Conservation (phyloP, 2,113 vertebrate species). For the Nicator chloris region DNA sequence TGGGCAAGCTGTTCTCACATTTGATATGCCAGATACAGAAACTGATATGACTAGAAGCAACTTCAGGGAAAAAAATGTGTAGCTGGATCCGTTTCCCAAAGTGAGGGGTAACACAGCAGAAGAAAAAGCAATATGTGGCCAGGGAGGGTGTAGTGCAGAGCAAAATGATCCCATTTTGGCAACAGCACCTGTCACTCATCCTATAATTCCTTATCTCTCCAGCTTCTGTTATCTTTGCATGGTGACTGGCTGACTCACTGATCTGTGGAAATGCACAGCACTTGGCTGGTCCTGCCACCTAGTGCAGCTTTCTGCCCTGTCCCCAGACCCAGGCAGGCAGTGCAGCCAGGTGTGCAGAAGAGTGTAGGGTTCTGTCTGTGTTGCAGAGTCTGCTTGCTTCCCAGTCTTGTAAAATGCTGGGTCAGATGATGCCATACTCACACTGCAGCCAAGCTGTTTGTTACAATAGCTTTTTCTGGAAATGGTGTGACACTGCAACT, state of each 20-base stretch:
- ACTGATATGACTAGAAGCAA: background rate
- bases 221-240: background rate
- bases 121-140: background rate
- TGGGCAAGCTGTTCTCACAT: background rate
- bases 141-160: background rate
- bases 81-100: background rate
- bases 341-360: background rate
- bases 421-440: rapidly evolving
- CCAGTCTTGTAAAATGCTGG: background rate
- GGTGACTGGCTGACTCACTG: background rate
- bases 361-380: background rate
- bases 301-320: background rate
- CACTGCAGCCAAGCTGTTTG: background rate
- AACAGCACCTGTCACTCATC: background rate
- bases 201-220: background rate
- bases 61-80: background rate
- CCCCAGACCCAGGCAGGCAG: background rate
- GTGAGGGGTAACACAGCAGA: background rate
- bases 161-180: background rate
- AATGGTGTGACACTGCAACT: background rate
- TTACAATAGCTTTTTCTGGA: background rate
- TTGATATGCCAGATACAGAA: background rate
- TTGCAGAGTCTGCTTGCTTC: background rate
- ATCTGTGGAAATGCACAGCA: background rate
- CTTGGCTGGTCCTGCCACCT: background rate